These are phyloP conservation scores for Stenotaenia linearis DNA, from an alignment of 2,888 invertebrate species.

Conservation along the genomic window DNA sequence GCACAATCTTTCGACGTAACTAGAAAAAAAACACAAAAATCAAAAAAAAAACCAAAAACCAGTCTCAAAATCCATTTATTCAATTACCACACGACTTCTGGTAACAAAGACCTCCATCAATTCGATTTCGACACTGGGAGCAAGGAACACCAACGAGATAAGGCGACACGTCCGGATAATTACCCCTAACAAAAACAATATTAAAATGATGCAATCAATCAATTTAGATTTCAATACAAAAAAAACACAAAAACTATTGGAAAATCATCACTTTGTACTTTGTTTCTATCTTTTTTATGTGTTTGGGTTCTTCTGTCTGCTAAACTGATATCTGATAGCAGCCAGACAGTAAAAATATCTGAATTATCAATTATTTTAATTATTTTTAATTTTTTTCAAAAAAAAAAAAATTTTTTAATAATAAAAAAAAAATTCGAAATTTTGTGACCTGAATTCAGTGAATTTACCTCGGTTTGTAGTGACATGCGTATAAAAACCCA, in stretches of 20 bases:
- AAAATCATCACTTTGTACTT: too few relatives aligned
- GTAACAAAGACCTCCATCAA: background rate
- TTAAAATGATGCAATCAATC: too few relatives aligned
- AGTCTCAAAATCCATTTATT: background rate
- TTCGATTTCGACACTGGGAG: background rate
- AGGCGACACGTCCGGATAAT: background rate
- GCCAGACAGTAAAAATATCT: too few relatives aligned
- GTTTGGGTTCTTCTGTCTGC: background rate
- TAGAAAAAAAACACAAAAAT: background rate
- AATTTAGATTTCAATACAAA: too few relatives aligned
- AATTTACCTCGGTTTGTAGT: slow-evolving; percentile 24
- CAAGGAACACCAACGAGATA: background rate
- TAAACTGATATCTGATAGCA: too few relatives aligned
- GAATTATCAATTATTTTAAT: too few relatives aligned
- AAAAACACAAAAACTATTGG: too few relatives aligned
- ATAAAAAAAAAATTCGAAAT: too few relatives aligned
- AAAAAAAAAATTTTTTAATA: too few relatives aligned
- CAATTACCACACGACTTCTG: background rate
- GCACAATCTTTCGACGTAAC: too few relatives aligned
- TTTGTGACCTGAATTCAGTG: too few relatives aligned
- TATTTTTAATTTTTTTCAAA: too few relatives aligned
- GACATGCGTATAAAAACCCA: background rate
- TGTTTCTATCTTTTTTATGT: background rate
- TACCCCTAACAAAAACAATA: background rate
- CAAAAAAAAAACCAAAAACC: background rate